Conservation (phyloP, 2,113 vertebrate species). For the Prionailurus viverrinus region DNA sequence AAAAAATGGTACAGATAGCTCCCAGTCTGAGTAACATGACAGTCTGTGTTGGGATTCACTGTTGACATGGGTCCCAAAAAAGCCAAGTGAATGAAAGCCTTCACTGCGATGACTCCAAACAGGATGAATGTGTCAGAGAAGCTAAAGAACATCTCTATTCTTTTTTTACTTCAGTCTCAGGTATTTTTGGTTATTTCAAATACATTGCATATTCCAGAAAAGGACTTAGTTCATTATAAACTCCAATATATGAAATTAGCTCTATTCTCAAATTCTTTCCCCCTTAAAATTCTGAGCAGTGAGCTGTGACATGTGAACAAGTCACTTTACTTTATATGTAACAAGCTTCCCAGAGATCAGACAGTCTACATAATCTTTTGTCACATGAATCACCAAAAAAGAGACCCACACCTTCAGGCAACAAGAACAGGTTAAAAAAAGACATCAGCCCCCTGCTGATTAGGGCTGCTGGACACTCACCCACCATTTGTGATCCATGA, state of each 20-base stretch:
- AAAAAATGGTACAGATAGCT: neutral
- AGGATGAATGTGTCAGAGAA: conserved; percentile 49
- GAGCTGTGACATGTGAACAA: neutral
- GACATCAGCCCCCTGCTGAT: neutral
- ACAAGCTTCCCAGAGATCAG: neutral
- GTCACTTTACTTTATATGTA: neutral
- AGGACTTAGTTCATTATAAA: neutral
- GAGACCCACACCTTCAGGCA: neutral
- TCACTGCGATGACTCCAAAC: neutral
- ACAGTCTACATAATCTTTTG: neutral
- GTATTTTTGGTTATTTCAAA: neutral
- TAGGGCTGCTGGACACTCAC: neutral
- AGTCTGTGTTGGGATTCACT: neutral
- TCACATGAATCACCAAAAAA: neutral
- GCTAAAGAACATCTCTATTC: neutral
- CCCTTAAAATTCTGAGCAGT: conserved; percentile 5
- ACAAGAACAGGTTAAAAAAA: neutral
- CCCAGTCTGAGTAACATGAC: neutral
- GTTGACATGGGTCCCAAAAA: neutral
- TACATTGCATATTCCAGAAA: neutral
- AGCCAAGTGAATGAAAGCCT: conserved; percentile 11
- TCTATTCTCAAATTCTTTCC: neutral
- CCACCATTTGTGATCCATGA: neutral
- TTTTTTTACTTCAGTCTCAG: neutral
- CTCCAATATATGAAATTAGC: neutral